A percentile compares a stretch with the other conserved stretches of the same genome.
Evolutionary conservation across 2,113 vertebrate species (phyloP).

Genomic region (Lophotis ruficrista): DNA sequence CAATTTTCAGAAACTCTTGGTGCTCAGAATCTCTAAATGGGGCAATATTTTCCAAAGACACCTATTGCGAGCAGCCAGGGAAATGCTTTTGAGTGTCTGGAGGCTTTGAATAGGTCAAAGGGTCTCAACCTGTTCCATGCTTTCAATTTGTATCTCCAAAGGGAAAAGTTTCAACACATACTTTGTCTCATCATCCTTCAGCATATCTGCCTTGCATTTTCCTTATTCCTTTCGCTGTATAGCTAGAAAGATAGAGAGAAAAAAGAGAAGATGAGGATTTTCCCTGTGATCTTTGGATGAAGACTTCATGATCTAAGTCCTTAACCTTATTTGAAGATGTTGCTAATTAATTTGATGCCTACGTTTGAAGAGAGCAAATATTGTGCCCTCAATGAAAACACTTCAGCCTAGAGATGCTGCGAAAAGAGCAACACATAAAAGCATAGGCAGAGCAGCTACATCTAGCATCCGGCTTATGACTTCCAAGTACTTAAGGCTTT

Average conservation of each 20-base stretch:
- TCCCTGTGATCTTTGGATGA: not conserved
- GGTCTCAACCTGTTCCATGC: not conserved
- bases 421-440: not conserved
- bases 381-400: not conserved
- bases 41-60: not conserved
- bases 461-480: not conserved
- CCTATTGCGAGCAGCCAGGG: not conserved
- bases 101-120: not conserved
- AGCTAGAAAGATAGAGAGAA: not conserved
- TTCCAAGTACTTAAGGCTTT: not conserved
- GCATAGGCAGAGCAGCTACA: not conserved
- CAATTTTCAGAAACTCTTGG: not conserved
- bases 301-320: not conserved
- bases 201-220: not conserved
- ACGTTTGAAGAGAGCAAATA: not conserved
- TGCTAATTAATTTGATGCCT: not conserved
- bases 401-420: not conserved
- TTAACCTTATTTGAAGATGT: not conserved
- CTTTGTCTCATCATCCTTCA: not conserved
- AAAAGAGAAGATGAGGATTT: not conserved
- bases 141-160: not conserved
- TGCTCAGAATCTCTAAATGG: not conserved
- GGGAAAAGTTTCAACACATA: not conserved
- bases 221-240: not conserved
- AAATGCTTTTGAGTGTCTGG: not conserved